phyloP scores from a whole-genome alignment of 2,797 vertebrate genomes.

The Cephalopachus bancanus region DNA sequence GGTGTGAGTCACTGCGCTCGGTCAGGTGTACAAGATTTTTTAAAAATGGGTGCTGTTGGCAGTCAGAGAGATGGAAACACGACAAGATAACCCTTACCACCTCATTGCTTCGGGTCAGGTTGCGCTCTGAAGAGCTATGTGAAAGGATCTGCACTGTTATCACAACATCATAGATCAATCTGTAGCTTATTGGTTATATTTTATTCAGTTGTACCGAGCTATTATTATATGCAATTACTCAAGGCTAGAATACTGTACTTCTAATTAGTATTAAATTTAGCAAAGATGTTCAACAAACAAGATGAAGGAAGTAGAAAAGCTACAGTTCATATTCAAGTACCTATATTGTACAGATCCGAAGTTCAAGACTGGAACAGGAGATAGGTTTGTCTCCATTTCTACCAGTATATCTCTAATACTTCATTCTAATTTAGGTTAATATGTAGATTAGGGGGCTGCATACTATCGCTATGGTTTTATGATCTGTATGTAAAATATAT shows the following conservation, averaged over 20 bases:
- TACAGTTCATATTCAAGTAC: not conserved
- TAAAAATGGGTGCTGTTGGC: not conserved
- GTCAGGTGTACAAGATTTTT: no score
- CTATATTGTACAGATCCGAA: not conserved
- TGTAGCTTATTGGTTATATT: conserved; percentile 11
- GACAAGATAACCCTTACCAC: not conserved
- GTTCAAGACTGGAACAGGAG: not conserved
- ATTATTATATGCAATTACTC: not conserved
- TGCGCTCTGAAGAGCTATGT: not conserved
- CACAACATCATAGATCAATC: not conserved
- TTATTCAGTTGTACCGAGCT: not conserved
- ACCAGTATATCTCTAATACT: not conserved
- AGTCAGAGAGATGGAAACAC: not conserved
- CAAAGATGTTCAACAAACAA: not conserved
- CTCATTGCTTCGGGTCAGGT: not conserved
- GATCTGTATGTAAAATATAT: no score
- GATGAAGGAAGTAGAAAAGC: not conserved
- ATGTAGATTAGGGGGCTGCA: not conserved
- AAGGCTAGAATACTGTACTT: not conserved
- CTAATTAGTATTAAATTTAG: not conserved
- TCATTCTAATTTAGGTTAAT: not conserved
- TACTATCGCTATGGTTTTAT: not conserved
- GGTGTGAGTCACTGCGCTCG: no score
- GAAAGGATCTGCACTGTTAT: not conserved
- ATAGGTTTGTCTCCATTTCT: fast-evolving